These are phyloP conservation scores for Pteria penguin DNA, from an alignment of 2,888 invertebrate species.

Conservation along the genomic window DNA sequence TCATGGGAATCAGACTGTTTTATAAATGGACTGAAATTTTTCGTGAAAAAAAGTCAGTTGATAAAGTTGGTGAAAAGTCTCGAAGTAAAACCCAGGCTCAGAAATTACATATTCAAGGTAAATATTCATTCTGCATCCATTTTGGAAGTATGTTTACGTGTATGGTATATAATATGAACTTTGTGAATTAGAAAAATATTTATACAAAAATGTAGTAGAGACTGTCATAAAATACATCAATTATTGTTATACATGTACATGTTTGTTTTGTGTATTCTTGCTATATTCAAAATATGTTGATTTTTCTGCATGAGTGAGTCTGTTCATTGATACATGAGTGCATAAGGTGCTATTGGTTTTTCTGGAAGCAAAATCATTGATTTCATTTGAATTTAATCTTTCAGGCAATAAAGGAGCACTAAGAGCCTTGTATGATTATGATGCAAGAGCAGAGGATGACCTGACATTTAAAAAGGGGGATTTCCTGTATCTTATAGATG, in stretches of 20 bases:
- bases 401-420: constrained; percentile 51
- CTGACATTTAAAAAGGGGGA: constrained; percentile 96
- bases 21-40: background rate
- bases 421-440: constrained; percentile 94
- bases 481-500: constrained; percentile 95
- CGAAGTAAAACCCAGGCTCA: no score
- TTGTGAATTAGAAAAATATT: no score
- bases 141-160: no score
- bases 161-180: no score
- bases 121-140: no score
- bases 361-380: no score
- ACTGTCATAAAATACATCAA: no score
- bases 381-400: constrained; percentile 6
- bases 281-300: background rate
- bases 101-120: no score
- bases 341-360: background rate
- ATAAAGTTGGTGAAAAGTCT: no score
- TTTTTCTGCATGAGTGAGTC: background rate
- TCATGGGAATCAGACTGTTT: background rate
- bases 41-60: background rate
- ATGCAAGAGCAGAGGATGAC: constrained; percentile 95
- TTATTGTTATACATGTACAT: no score
- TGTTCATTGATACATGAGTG: background rate
- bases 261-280: background rate
- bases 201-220: no score